A percentile compares a stretch with the other conserved stretches of the same genome.
These are phyloP conservation scores for Darevskia nairensis DNA, from an alignment of 2,797 vertebrate genomes.

Conservation along the genomic window DNA sequence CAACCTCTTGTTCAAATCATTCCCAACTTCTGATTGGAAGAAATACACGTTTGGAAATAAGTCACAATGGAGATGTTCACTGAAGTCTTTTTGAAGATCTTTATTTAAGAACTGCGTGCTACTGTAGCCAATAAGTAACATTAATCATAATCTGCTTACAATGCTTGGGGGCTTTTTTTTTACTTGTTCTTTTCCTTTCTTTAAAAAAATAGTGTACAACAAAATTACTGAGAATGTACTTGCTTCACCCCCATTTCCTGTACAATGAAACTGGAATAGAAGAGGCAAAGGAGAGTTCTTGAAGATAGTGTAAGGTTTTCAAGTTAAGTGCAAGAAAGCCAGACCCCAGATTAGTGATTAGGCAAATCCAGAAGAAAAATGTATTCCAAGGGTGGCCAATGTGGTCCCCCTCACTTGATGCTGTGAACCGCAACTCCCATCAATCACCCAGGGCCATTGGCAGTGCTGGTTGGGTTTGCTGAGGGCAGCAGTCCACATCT, in stretches of 20 bases:
- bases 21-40: too few relatives aligned
- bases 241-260: neutral
- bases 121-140: slow-evolving; percentile 68
- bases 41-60: slow-evolving; percentile 13
- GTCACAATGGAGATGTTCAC: slow-evolving; percentile 4
- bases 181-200: neutral
- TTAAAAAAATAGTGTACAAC: slow-evolving; percentile 32
- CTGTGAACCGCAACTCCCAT: too few relatives aligned
- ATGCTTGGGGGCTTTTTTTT: slow-evolving; percentile 9
- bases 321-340: slow-evolving; percentile 8
- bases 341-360: accelerated
- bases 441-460: too few relatives aligned
- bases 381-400: too few relatives aligned
- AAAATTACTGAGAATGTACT: slow-evolving; percentile 27
- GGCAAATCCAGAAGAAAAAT: neutral
- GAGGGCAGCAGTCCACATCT: too few relatives aligned
- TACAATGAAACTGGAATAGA: neutral
- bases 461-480: too few relatives aligned
- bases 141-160: slow-evolving; percentile 46
- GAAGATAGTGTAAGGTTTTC: neutral
- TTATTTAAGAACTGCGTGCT: slow-evolving; percentile 76
- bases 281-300: slow-evolving; percentile 9
- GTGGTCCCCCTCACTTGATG: too few relatives aligned
- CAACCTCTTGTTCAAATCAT: neutral
- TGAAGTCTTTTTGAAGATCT: slow-evolving; percentile 61